phyloP scores from a whole-genome alignment of 2,113 vertebrate genomes.

The Paramisgurnus dabryanus region DNA sequence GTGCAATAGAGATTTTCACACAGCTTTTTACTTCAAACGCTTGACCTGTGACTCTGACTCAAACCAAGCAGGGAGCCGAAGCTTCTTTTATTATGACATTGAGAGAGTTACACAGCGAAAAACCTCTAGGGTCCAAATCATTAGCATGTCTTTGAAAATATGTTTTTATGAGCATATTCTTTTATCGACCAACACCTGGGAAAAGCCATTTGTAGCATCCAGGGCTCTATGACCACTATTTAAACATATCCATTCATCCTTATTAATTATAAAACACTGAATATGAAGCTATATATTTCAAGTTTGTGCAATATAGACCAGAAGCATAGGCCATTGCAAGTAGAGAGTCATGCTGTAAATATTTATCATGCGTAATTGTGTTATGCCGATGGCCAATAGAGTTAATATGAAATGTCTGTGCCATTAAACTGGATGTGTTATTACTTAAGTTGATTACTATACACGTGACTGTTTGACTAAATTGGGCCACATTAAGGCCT shows the following conservation, averaged over 20 bases:
- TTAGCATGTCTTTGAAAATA: conserved; percentile 55
- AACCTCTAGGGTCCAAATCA: conserved; percentile 46
- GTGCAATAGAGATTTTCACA: conserved; percentile 48
- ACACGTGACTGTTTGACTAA: no score
- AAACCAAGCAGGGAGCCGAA: conserved; percentile 52
- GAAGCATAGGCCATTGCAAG: not conserved
- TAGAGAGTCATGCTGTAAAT: no score
- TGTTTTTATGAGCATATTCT: conserved; percentile 41
- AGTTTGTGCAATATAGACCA: not conserved
- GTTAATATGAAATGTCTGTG: no score
- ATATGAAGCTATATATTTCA: not conserved
- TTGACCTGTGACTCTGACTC: conserved; percentile 51
- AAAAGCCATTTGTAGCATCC: conserved; percentile 42
- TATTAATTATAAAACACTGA: not conserved
- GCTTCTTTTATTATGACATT: conserved; percentile 55
- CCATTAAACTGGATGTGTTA: no score
- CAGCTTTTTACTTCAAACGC: conserved; percentile 54
- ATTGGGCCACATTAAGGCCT: no score
- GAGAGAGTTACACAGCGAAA: conserved; percentile 40
- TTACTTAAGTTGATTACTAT: no score
- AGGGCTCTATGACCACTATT: conserved; percentile 35
- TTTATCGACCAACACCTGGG: conserved; percentile 45
- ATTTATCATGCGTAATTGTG: no score
- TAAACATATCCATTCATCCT: conserved; percentile 8
- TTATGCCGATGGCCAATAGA: no score